phyloP scores from a whole-genome alignment of 2,888 invertebrate species.

The Athalia circularis region DNA sequence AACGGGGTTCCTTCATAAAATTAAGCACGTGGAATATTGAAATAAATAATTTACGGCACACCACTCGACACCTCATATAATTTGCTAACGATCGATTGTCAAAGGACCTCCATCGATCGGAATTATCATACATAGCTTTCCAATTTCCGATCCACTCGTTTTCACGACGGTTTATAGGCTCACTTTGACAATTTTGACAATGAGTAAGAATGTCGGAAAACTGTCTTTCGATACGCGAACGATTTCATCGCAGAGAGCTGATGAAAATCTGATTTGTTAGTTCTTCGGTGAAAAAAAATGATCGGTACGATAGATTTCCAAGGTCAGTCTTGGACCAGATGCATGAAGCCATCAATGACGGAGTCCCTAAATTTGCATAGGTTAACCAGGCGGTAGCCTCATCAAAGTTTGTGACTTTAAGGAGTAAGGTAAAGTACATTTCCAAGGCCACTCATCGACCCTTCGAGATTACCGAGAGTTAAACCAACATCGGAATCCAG shows the following conservation, averaged over 20 bases:
- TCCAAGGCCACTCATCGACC: not conserved
- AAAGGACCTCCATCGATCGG: not conserved
- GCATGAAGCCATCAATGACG: conserved; percentile 55
- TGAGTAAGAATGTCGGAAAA: conserved; percentile 4
- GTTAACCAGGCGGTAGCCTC: conserved; percentile 71
- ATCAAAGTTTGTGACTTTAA: conserved; percentile 53
- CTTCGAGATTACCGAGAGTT: not conserved
- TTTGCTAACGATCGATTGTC: not conserved
- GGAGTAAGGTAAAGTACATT: not conserved
- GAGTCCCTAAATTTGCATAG: conserved; percentile 69
- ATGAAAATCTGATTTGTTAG: not conserved
- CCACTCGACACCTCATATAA: not conserved
- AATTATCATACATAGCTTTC: conserved; percentile 9
- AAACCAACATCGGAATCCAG: too few relatives aligned
- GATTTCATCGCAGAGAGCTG: not conserved
- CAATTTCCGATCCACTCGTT: conserved; percentile 15
- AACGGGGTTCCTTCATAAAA: too few relatives aligned
- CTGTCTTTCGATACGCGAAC: not conserved
- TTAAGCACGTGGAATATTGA: too few relatives aligned
- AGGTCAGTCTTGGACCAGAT: conserved; percentile 48
- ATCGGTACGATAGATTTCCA: conserved; percentile 60
- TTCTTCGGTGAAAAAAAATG: not conserved
- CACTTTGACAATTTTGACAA: not conserved
- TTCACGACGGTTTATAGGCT: not conserved
- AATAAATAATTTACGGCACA: too few relatives aligned